Conservation (phyloP, 2,888 invertebrate genomes). For the Drosophila demipolita region DNA sequence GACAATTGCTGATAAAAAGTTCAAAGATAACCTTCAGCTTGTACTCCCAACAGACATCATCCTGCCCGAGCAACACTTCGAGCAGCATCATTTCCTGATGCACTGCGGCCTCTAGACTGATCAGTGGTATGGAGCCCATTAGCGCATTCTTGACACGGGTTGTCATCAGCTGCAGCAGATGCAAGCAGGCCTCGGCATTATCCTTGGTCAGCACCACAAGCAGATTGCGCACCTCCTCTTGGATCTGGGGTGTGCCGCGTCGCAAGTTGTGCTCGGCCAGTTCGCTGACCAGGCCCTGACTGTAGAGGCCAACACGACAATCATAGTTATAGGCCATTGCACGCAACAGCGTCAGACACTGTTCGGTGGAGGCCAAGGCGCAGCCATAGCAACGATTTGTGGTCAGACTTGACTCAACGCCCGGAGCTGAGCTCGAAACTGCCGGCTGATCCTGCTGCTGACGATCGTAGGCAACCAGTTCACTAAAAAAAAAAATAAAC, state of each 20-base stretch:
- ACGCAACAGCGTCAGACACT: slow-evolving; percentile 95
- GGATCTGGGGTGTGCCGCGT: slow-evolving; percentile 93
- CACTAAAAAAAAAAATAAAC: slow-evolving; percentile 85
- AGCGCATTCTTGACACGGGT: slow-evolving; percentile 93
- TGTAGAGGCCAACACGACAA: slow-evolving; percentile 91
- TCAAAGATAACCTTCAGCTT: slow-evolving; percentile 95
- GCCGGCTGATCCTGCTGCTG: slow-evolving; percentile 87
- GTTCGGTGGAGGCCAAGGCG: slow-evolving; percentile 95
- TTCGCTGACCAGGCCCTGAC: slow-evolving; percentile 95
- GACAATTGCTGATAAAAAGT: slow-evolving; percentile 92
- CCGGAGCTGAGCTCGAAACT: slow-evolving; percentile 42
- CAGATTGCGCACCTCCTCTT: slow-evolving; percentile 95
- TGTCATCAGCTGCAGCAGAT: slow-evolving; percentile 88
- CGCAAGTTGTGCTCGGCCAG: slow-evolving; percentile 95
- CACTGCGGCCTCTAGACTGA: slow-evolving; percentile 91
- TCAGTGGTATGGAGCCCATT: slow-evolving; percentile 90
- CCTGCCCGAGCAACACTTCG: slow-evolving; percentile 94
- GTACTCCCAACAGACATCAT: slow-evolving; percentile 98
- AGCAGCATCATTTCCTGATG: slow-evolving; percentile 95
- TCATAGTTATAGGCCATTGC: slow-evolving; percentile 93
- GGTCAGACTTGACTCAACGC: slow-evolving; percentile 71
- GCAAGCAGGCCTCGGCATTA: slow-evolving; percentile 91
- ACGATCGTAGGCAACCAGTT: slow-evolving; percentile 95
- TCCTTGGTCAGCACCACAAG: slow-evolving; percentile 95
- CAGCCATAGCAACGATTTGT: slow-evolving; percentile 93